Evolutionary conservation across 2,888 invertebrate genomes (phyloP).

Genomic region (Tigriopus californicus): DNA sequence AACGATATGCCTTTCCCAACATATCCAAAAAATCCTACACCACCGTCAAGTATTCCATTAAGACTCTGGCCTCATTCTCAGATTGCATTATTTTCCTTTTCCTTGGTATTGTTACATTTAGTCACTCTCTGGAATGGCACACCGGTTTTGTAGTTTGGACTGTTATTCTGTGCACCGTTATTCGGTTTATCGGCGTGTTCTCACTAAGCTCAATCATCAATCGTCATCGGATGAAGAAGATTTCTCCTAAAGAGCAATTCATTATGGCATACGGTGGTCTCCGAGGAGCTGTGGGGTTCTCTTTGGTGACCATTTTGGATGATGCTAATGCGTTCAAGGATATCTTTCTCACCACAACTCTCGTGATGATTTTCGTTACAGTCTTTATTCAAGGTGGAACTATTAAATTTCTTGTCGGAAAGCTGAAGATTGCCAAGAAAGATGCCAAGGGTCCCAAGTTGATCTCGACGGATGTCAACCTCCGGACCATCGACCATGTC

Average conservation of each 20-base stretch:
- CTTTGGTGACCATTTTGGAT: constrained; percentile 28
- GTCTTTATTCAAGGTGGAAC: constrained; percentile 30
- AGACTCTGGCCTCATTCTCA: constrained; percentile 33
- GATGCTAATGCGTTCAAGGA: constrained; percentile 20
- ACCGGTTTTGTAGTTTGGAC: constrained; percentile 33
- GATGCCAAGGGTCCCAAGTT: not conserved
- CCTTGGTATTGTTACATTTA: constrained; percentile 29
- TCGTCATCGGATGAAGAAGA: constrained; percentile 24
- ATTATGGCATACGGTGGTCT: constrained; percentile 37
- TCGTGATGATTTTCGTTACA: constrained; percentile 33
- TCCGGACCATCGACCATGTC: not conserved
- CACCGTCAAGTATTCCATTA: constrained; percentile 35
- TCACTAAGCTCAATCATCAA: constrained; percentile 29
- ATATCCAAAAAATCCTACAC: constrained; percentile 31
- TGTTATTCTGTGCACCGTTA: constrained; percentile 27
- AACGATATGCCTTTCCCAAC: constrained; percentile 10
- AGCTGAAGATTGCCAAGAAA: constrained; percentile 28
- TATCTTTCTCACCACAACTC: constrained; percentile 32
- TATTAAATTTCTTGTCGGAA: constrained; percentile 33
- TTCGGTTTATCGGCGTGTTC: constrained; percentile 5
- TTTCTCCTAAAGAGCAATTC: constrained; percentile 31
- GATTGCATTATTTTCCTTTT: constrained; percentile 38
- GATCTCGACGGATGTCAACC: not conserved
- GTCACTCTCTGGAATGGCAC: constrained; percentile 33
- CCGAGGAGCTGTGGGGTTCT: constrained; percentile 36